Base-by-base conservation (phyloP, 2,113 vertebrate genomes). In the Oceanites oceanicus region DNA sequence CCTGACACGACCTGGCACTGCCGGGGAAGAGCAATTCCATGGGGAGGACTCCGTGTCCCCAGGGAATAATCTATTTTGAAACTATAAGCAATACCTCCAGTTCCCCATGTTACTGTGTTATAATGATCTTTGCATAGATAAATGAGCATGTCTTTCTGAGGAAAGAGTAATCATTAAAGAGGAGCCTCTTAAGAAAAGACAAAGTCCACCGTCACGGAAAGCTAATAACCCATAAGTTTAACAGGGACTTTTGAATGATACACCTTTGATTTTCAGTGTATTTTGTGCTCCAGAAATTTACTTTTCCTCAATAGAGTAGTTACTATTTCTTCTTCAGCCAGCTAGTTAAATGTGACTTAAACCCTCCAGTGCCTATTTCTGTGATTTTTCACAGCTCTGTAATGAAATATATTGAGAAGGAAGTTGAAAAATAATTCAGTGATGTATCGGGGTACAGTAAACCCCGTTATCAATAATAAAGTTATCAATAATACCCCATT, bases 111-210 rank as follows among this genome's bases (percentile, higher is more conserved):
- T 58, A 30, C 70, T 27, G 61, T 19, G 45, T 36, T 58, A 32
- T 75, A 58, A 65, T 66, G 65, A 90, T 47, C 87, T 56, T 81
- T 91, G 93, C 49, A 44, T 80, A 72, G 65, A 91, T 77, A 95
- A 92, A 42, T 56, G 70, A 71, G 34, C 49, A 47, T 12, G 70
- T 61, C 58, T 71, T 83, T 80, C 73, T 58, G 80, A 67, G 78
- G 66, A 66, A 75, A 59, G 88, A 95, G 59, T 79, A 98, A 98
- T 98, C 89, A 98, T 98, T 98, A 98, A 97, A 96, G 81, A 96
- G 59, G 14, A 92, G 38, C 21, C 40, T 34, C 76, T 62, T 71
- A 36, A 86, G 75, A 77, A 70, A 84, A 94, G n/a, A 4, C 96
- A 92, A 98, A 98, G 97, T 98, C 94, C 91, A 91, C n/a, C 2